Percentiles rank a stretch among this genome's conserved stretches.
phyloP scores from a whole-genome alignment of 2,113 vertebrate genomes.

The Struthio camelus region DNA sequence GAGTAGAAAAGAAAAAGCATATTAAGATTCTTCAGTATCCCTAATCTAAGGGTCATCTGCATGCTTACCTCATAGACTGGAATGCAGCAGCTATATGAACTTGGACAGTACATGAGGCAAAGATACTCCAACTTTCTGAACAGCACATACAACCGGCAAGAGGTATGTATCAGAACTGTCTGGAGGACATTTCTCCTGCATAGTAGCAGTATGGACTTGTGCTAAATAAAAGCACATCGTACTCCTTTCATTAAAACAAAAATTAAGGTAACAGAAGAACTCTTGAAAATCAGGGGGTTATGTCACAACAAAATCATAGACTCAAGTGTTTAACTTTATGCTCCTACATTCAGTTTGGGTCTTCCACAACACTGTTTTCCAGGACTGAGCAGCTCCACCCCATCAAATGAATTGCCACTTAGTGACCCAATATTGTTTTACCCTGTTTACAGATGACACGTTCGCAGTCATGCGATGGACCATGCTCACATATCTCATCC shows the following conservation, averaged over 20 bases:
- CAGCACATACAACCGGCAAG: constrained; percentile 79
- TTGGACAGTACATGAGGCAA: constrained; percentile 79
- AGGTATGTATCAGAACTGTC: constrained; percentile 68
- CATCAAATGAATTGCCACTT: neutral
- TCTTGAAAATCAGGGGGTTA: neutral
- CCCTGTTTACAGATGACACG: neutral
- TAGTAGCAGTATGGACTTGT: neutral
- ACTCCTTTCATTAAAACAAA: neutral
- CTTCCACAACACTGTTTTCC: neutral
- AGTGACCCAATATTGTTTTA: neutral
- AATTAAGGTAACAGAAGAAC: neutral
- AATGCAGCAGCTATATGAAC: constrained; percentile 86
- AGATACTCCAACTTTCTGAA: constrained; percentile 82
- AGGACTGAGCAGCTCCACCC: neutral
- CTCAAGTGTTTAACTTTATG: neutral
- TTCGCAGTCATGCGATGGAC: neutral
- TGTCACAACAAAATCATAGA: neutral
- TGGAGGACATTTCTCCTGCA: neutral
- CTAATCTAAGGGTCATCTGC: neutral
- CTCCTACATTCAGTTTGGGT: neutral
- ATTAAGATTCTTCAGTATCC: neutral
- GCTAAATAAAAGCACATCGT: neutral
- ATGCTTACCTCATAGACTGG: constrained; percentile 76
- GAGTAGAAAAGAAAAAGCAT: neutral
- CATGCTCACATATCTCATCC: neutral